These are phyloP conservation scores for Anarsia innoxiella DNA, from an alignment of 2,888 invertebrate genomes.

Conservation along the genomic window DNA sequence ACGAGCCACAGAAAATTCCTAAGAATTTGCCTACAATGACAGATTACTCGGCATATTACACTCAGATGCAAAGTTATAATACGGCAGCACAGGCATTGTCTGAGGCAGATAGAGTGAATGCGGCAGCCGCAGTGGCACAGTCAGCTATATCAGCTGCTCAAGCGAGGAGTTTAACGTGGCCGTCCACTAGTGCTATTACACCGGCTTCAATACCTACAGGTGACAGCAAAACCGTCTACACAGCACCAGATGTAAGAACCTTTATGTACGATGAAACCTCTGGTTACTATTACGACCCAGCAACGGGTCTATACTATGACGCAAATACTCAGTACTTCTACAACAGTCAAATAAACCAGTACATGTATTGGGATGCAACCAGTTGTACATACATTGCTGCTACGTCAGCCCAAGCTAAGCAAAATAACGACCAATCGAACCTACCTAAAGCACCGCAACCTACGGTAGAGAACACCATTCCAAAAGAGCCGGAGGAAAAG, in stretches of 20 bases:
- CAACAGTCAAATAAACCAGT: constrained; percentile 92
- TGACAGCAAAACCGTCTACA: constrained; percentile 79
- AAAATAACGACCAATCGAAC: constrained; percentile 52
- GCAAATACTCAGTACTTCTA: constrained; percentile 97
- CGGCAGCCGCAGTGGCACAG: constrained; percentile 92
- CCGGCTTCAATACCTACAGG: constrained; percentile 70
- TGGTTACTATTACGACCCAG: constrained; percentile 96
- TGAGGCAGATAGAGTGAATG: constrained; percentile 84
- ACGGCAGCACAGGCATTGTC: constrained; percentile 80
- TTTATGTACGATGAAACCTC: constrained; percentile 96
- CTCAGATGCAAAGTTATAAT: constrained; percentile 65
- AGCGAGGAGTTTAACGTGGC: constrained; percentile 58
- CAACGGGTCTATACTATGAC: constrained; percentile 97
- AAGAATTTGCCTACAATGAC: constrained; percentile 19
- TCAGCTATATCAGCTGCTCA: constrained; percentile 82
- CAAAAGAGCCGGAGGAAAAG: constrained; percentile 68
- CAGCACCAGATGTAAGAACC: constrained; percentile 90
- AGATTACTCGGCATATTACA: constrained; percentile 54
- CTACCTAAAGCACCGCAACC: constrained; percentile 40
- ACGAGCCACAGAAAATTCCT: constrained; percentile 48
- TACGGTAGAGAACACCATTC: constrained; percentile 44
- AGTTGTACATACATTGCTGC: constrained; percentile 78
- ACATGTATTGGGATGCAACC: constrained; percentile 95
- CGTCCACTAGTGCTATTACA: constrained; percentile 62
- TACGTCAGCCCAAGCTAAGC: constrained; percentile 47